These are phyloP conservation scores for Erpobdella octoculata DNA, from an alignment of 2,888 invertebrate species.

Conservation along the genomic window DNA sequence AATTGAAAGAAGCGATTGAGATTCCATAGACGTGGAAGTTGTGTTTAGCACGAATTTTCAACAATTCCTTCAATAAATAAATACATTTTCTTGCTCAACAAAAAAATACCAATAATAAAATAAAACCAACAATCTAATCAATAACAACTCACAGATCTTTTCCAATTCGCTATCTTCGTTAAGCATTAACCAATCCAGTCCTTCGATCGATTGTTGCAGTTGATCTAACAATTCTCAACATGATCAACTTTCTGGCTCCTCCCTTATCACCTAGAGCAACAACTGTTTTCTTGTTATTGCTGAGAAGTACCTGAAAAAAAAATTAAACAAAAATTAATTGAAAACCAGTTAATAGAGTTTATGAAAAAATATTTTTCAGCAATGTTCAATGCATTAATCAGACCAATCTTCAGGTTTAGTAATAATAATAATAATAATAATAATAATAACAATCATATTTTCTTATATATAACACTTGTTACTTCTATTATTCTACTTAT, in stretches of 20 bases:
- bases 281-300: constrained; percentile 50
- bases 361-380: neutral
- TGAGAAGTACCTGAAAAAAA: constrained; percentile 41
- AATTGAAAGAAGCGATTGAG: no score
- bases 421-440: neutral
- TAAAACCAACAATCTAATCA: no score
- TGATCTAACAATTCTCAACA: constrained; percentile 48
- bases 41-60: no score
- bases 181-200: neutral
- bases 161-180: no score
- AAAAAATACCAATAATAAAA: no score
- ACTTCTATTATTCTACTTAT: neutral
- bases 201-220: constrained; percentile 32
- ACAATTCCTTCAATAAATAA: no score
- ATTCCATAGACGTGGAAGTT: no score
- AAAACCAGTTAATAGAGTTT: neutral
- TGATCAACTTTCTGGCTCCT: constrained; percentile 50
- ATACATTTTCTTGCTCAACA: no score
- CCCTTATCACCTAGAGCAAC: constrained; percentile 52
- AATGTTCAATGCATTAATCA: neutral
- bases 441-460: constrained; percentile 9
- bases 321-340: neutral
- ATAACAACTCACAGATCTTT: no score
- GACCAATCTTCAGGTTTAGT: neutral
- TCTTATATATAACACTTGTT: neutral